phyloP scores from a whole-genome alignment of 2,888 invertebrate species.

The Mythimna loreyi region DNA sequence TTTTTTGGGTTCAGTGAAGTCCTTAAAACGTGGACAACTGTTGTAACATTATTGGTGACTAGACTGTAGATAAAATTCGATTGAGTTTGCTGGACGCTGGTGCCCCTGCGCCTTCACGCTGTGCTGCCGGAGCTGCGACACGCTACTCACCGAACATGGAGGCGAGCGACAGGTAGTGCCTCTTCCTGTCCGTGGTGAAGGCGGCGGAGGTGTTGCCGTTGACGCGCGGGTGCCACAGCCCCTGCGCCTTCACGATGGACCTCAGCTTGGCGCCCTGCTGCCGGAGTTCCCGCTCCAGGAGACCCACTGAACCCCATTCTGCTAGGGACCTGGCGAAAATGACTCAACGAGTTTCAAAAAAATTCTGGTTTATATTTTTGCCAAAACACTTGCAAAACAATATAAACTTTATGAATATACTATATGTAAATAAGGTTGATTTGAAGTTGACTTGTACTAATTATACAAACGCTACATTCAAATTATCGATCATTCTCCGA shows the following conservation, averaged over 20 bases:
- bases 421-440: neutral
- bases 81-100: too few species aligned
- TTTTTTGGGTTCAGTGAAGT: too few species aligned
- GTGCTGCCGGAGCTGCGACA: too few species aligned
- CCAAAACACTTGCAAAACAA: neutral
- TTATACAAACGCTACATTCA: too few species aligned
- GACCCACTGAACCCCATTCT: conserved; percentile 97
- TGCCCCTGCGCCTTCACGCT: too few species aligned
- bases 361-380: too few species aligned
- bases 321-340: conserved; percentile 90
- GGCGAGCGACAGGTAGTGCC: conserved; percentile 96
- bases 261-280: conserved; percentile 94
- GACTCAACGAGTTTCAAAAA: neutral
- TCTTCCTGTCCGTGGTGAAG: conserved; percentile 95
- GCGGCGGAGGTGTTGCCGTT: conserved; percentile 95
- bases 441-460: neutral
- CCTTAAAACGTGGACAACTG: too few species aligned
- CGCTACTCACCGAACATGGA: conserved; percentile 95
- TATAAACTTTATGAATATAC: neutral
- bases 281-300: conserved; percentile 97
- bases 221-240: conserved; percentile 97
- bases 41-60: too few species aligned
- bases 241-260: conserved; percentile 97
- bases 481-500: too few species aligned
- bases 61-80: too few species aligned